Percentiles rank a stretch among this genome's conserved stretches.
Evolutionary conservation across 2,113 vertebrate species (phyloP).

Genomic region (Notothenia rossii): DNA sequence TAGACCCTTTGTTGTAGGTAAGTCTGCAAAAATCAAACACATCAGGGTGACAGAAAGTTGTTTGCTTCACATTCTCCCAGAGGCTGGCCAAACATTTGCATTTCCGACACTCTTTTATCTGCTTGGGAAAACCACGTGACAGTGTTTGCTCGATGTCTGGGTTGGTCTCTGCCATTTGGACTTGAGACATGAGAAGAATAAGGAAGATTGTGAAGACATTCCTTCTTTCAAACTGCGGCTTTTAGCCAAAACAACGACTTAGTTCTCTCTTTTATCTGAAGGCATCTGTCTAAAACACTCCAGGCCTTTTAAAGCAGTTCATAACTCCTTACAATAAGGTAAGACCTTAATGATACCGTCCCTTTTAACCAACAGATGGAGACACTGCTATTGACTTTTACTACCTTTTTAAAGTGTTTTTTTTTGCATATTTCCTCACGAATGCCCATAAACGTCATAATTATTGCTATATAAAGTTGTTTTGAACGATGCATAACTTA

Average conservation of each 20-base stretch:
- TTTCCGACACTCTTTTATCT: constrained; percentile 53
- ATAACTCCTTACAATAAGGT: neutral
- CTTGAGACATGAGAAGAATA: constrained; percentile 50
- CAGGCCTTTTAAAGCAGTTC: constrained; percentile 17
- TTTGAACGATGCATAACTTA: neutral
- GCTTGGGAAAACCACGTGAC: constrained; percentile 36
- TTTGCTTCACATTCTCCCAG: constrained; percentile 47
- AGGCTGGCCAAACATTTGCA: constrained; percentile 54
- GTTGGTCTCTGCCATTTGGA: constrained; percentile 29
- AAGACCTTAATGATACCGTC: constrained; percentile 1
- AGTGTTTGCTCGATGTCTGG: constrained; percentile 51
- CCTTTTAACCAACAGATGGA: constrained; percentile 66
- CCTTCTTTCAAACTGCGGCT: constrained; percentile 19
- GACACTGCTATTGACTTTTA: constrained; percentile 32
- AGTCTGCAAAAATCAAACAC: constrained; percentile 7
- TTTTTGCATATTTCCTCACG: neutral
- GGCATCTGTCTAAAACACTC: neutral
- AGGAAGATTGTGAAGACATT: constrained; percentile 40
- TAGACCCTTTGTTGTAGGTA: neutral
- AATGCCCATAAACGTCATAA: neutral
- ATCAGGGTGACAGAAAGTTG: constrained; percentile 12
- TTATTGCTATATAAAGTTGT: neutral
- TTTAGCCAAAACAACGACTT: constrained; percentile 58
- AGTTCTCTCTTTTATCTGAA: constrained; percentile 24
- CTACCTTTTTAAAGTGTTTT: neutral